A percentile compares a stretch with the other conserved stretches of the same genome.
phyloP scores from a whole-genome alignment of 2,888 invertebrate species.

The Bhutanitis thaidina region DNA sequence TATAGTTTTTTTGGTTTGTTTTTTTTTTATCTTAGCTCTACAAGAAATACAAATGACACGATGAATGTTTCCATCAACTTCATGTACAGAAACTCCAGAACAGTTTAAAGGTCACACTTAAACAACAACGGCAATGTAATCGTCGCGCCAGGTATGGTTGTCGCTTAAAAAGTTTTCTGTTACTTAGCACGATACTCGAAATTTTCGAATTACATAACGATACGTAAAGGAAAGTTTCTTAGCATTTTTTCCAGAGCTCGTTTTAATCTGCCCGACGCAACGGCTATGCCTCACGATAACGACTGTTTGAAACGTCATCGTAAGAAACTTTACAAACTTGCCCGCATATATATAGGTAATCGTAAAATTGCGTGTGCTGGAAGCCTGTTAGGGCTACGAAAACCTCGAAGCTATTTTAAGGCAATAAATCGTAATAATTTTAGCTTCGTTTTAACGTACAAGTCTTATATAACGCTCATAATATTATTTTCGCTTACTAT shows the following conservation, averaged over 20 bases:
- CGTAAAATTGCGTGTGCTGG: conserved; percentile 13
- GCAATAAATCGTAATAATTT: conserved; percentile 2
- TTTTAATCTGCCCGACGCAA: background rate
- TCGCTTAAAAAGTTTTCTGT: too few species aligned
- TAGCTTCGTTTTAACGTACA: background rate
- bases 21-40: too few species aligned
- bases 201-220: background rate
- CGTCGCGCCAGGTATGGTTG: too few species aligned
- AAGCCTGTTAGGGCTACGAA: background rate
- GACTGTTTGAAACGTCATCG: conserved; percentile 9
- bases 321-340: conserved; percentile 9
- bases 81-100: too few species aligned
- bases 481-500: too few species aligned
- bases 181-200: too few species aligned
- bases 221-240: background rate
- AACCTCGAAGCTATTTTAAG: conserved; percentile 13
- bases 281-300: conserved; percentile 7
- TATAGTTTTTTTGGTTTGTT: too few species aligned
- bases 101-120: too few species aligned
- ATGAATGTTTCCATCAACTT: too few species aligned
- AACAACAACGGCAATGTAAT: too few species aligned
- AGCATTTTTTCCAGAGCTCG: background rate
- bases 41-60: too few species aligned
- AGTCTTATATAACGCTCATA: background rate
- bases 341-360: conserved; percentile 15